Evolutionary conservation across 2,113 vertebrate genomes (phyloP).

Genomic region (Sphaerodactylus townsendi): DNA sequence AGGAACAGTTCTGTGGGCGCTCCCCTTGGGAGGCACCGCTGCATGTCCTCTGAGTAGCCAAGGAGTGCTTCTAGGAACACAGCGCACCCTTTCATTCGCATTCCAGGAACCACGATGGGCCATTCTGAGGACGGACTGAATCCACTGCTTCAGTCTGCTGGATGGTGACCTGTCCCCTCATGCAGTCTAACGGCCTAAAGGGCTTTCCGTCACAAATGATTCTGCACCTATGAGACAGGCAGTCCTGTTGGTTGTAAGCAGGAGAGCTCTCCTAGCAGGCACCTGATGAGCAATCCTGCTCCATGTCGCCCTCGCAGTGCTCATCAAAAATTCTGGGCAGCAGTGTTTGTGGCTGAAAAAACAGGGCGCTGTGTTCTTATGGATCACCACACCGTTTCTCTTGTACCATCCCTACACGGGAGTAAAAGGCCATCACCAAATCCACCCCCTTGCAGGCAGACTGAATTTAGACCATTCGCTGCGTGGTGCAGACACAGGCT

Average conservation of each 20-base stretch:
- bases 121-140: background rate
- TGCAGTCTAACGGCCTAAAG: background rate
- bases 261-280: background rate
- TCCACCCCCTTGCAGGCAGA: background rate
- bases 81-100: background rate
- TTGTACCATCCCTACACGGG: background rate
- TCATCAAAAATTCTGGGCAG: background rate
- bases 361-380: too few relatives aligned
- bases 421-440: background rate
- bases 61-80: background rate
- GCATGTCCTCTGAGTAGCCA: background rate
- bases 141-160: background rate
- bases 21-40: background rate
- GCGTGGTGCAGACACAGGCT: background rate
- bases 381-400: background rate
- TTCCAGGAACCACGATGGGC: background rate
- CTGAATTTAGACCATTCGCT: background rate
- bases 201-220: too few relatives aligned
- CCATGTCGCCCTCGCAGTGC: background rate
- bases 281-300: background rate
- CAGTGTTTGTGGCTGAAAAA: too few relatives aligned
- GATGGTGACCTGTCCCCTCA: background rate
- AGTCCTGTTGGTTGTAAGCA: background rate
- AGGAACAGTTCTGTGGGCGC: background rate
- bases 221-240: background rate